These are phyloP conservation scores for Andrena camellia DNA, from an alignment of 2,888 invertebrate genomes.

Conservation along the genomic window DNA sequence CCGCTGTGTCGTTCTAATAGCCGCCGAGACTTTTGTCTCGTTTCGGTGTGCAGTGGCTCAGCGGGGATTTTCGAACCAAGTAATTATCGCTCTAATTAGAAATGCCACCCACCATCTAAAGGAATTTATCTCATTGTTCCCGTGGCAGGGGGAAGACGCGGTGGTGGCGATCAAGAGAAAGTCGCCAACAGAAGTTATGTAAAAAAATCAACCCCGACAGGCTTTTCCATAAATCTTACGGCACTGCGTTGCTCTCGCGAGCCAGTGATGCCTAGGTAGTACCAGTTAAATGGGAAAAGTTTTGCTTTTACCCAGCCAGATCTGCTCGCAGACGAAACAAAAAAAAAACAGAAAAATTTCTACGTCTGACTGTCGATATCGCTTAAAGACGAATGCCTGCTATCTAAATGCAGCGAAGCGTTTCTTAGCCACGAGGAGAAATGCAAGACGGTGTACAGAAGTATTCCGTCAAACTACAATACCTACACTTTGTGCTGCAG, in stretches of 20 bases:
- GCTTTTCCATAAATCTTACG: conserved; percentile 61
- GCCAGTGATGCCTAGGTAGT: conserved; percentile 42
- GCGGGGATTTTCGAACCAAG: conserved; percentile 14
- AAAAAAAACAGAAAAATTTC: conserved; percentile 51
- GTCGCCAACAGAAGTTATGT: conserved; percentile 44
- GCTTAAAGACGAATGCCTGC: conserved; percentile 48
- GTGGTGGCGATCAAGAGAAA: conserved; percentile 29
- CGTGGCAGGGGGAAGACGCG: too few species aligned
- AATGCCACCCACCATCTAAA: conserved; percentile 23
- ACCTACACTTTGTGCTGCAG: neutral
- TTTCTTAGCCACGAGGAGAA: neutral
- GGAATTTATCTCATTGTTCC: too few species aligned
- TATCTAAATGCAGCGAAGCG: neutral
- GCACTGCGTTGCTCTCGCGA: conserved; percentile 48
- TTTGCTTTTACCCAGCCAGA: conserved; percentile 67
- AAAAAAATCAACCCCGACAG: conserved; percentile 61
- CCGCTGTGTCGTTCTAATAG: conserved; percentile 37
- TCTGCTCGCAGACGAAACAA: conserved; percentile 11
- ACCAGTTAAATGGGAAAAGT: conserved; percentile 71
- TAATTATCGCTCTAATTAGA: conserved; percentile 55
- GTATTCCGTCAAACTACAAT: too few species aligned
- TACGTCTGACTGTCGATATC: conserved; percentile 40
- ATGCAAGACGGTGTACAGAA: too few species aligned
- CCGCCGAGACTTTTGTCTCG: conserved; percentile 16
- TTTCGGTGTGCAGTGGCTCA: neutral